Evolutionary conservation across 2,797 vertebrate genomes (phyloP).

Genomic region (Heterohyrax brucei): DNA sequence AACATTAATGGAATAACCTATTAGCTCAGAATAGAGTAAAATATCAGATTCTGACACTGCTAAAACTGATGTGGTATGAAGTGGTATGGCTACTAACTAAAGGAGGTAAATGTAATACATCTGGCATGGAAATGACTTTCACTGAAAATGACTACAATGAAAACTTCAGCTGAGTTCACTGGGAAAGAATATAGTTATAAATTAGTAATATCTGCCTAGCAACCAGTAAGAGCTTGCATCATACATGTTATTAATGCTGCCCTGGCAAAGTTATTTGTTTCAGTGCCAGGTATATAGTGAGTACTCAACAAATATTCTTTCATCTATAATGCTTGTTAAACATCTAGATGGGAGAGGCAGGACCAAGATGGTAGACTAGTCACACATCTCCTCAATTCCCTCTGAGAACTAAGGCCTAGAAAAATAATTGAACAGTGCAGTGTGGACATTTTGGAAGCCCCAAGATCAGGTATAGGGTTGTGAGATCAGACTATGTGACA

Average conservation of each 20-base stretch:
- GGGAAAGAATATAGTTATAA: constrained; percentile 63
- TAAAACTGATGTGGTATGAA: background rate
- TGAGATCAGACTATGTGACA: too few species aligned
- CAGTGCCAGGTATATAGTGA: background rate
- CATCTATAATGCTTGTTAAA: background rate
- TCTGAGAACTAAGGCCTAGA: too few species aligned
- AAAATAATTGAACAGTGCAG: too few species aligned
- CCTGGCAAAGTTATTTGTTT: background rate
- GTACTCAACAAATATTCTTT: background rate
- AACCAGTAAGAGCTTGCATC: background rate
- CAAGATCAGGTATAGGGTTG: too few species aligned
- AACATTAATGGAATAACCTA: background rate
- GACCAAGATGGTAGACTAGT: too few species aligned
- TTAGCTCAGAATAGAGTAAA: background rate
- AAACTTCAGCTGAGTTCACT: background rate
- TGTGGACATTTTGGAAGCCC: too few species aligned
- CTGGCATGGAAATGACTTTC: constrained; percentile 44
- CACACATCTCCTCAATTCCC: too few species aligned
- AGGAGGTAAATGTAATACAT: background rate
- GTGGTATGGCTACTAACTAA: too few species aligned
- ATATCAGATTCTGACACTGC: background rate
- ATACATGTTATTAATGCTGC: background rate
- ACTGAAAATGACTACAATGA: background rate
- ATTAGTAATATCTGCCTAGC: background rate
- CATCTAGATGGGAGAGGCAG: background rate